These are phyloP conservation scores for Peromyscus aztecus DNA, from an alignment of 2,797 vertebrate species.

Conservation along the genomic window DNA sequence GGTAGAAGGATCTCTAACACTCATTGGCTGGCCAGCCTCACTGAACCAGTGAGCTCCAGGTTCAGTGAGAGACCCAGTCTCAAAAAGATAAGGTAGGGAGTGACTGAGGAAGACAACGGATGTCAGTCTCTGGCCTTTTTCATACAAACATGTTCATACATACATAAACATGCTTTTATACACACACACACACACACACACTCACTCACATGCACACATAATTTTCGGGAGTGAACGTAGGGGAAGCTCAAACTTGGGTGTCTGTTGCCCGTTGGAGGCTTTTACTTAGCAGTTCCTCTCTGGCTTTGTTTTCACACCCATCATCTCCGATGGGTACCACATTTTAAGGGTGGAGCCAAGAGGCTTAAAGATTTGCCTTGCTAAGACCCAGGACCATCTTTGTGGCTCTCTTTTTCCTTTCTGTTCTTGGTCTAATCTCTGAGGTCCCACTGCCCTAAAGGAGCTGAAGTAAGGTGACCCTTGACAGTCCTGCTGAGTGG, in stretches of 20 bases:
- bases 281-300: not conserved
- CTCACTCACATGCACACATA: not conserved
- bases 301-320: not conserved
- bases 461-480: not conserved
- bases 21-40: not conserved
- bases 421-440: not conserved
- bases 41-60: not conserved
- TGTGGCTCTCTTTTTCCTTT: not conserved
- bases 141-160: not conserved
- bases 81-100: not conserved
- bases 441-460: not conserved
- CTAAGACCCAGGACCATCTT: not conserved
- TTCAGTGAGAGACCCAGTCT: not conserved
- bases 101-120: not conserved
- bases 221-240: not conserved
- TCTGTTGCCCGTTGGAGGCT: not conserved
- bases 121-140: not conserved
- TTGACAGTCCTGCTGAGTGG: not conserved
- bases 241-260: not conserved
- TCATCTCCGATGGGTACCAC: not conserved
- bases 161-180: not conserved
- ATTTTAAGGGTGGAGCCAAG: not conserved
- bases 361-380: not conserved
- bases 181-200: not conserved
- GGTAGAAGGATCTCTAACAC: not conserved